phyloP scores from a whole-genome alignment of 2,113 vertebrate species.

The Vulpes vulpes region DNA sequence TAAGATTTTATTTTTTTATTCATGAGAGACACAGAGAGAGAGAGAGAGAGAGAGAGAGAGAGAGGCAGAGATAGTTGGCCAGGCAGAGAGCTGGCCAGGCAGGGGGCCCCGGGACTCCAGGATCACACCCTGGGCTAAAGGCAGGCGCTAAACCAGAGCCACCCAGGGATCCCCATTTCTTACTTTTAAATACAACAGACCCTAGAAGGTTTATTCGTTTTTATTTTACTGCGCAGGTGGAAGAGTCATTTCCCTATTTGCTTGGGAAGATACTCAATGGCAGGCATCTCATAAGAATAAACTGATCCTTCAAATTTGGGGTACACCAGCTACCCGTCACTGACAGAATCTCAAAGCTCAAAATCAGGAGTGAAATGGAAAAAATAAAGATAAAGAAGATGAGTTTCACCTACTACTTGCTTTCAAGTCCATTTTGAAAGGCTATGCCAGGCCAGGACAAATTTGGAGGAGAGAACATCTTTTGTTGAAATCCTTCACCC shows the following conservation, averaged over 20 bases:
- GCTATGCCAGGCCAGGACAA: neutral
- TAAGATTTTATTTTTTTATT: too few relatives aligned
- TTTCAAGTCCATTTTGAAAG: conserved; percentile 30
- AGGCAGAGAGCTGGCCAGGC: too few relatives aligned
- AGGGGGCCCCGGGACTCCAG: too few relatives aligned
- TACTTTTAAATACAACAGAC: neutral
- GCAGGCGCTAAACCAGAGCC: too few relatives aligned
- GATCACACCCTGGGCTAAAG: too few relatives aligned
- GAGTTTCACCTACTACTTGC: neutral
- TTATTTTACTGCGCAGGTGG: neutral
- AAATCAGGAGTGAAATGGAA: neutral
- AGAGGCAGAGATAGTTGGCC: too few relatives aligned
- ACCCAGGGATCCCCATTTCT: neutral
- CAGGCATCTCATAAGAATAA: neutral
- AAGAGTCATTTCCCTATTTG: neutral
- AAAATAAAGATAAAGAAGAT: neutral
- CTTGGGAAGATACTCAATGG: neutral
- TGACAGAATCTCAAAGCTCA: conserved; percentile 44
- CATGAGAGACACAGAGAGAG: too few relatives aligned
- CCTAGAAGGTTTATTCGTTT: neutral
- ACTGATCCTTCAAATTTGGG: neutral
- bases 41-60: too few relatives aligned
- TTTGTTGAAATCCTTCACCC: conserved; percentile 33
- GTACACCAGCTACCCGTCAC: neutral
- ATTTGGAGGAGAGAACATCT: conserved; percentile 46